Evolutionary conservation across 2,797 vertebrate species (phyloP).

Genomic region (Periparus ater): DNA sequence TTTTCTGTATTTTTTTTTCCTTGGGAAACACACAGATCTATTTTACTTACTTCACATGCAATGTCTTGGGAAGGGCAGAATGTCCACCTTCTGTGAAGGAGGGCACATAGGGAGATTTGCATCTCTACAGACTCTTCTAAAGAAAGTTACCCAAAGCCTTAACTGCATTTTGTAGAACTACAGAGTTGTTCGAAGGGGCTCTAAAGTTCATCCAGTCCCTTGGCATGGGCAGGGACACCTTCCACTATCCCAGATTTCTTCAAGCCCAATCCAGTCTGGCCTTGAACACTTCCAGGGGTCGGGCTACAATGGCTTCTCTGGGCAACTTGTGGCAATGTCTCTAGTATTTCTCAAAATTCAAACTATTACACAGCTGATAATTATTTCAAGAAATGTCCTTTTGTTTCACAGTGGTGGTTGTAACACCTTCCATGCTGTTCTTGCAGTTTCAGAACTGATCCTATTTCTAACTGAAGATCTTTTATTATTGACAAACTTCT

Average conservation of each 20-base stretch:
- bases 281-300: neutral
- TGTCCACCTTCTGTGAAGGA: neutral
- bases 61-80: neutral
- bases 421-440: neutral
- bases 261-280: neutral
- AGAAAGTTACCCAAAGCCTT: neutral
- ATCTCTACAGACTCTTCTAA: neutral
- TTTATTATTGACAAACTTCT: neutral
- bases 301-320: neutral
- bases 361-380: neutral
- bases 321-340: neutral
- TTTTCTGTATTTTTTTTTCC: neutral
- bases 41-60: rapidly evolving
- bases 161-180: neutral
- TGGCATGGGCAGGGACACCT: neutral
- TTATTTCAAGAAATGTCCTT: neutral
- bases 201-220: neutral
- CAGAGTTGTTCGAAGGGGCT: neutral
- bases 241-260: neutral
- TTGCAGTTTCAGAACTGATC: neutral
- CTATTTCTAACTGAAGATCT: neutral
- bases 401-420: neutral
- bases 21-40: neutral
- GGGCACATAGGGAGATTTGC: neutral
- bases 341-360: neutral